Conservation (phyloP, 2,797 vertebrate genomes). For the Malacoraja senta region DNA sequence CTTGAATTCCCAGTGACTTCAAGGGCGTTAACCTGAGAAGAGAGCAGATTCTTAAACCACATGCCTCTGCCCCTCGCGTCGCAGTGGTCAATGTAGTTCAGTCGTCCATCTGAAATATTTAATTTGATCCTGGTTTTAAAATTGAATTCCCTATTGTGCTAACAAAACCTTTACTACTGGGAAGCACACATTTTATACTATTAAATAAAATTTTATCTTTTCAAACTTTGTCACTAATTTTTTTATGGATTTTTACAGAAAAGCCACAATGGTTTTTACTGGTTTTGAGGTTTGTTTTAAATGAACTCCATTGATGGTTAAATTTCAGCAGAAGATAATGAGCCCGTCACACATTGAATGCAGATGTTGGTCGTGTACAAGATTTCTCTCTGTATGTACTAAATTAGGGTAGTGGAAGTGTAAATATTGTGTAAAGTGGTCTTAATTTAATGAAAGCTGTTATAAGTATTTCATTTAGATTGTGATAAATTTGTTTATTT, state of each 20-base stretch:
- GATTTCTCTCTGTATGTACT: background rate
- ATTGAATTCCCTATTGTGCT: background rate
- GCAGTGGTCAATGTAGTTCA: background rate
- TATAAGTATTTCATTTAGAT: background rate
- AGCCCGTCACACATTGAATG: background rate
- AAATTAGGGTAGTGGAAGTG: background rate
- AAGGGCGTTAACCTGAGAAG: background rate
- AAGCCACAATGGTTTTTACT: background rate
- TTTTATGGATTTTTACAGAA: background rate
- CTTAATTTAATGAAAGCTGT: background rate
- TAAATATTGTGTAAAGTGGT: constrained; percentile 5
- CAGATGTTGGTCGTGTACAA: background rate
- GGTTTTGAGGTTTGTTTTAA: background rate
- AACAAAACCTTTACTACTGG: background rate
- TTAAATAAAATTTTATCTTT: background rate
- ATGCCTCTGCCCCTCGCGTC: background rate
- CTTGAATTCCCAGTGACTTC: background rate
- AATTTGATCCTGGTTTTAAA: background rate
- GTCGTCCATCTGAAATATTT: background rate
- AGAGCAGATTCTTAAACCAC: background rate
- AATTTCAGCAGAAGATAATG: background rate
- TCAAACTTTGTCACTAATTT: background rate
- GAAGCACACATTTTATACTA: background rate
- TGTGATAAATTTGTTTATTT: constrained; percentile 12
- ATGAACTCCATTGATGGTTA: background rate